Conservation (phyloP, 2,113 vertebrate genomes). For the Furnarius figulus region DNA sequence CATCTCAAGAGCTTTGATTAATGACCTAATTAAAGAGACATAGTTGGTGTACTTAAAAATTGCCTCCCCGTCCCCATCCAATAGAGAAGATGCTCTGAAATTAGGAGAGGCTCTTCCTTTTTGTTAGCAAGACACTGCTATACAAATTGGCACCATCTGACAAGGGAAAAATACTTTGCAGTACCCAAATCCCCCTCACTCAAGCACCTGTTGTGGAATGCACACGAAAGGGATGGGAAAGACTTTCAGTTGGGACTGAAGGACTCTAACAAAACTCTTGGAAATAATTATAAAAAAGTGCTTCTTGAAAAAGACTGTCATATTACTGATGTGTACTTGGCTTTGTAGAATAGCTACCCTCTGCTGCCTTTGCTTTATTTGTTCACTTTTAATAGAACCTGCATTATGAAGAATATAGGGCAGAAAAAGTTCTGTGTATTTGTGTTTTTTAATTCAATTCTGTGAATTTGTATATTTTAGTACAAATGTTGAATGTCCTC, state of each 20-base stretch:
- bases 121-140: neutral
- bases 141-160: neutral
- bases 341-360: neutral
- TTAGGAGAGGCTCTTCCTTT: neutral
- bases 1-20: conserved; percentile 4
- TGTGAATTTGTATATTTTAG: neutral
- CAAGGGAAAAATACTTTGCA: neutral
- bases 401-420: neutral
- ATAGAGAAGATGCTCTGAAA: neutral
- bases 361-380: neutral
- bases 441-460: neutral
- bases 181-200: neutral
- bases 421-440: neutral
- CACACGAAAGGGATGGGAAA: neutral
- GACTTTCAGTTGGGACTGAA: neutral
- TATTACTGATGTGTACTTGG: neutral
- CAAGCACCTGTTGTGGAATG: neutral
- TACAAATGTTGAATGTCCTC: neutral
- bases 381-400: neutral
- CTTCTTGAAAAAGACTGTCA: neutral
- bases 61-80: neutral
- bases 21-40: conserved; percentile 17
- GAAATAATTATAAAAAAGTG: neutral
- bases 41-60: neutral
- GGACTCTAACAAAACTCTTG: neutral